phyloP scores from a whole-genome alignment of 92 coral and sea anemone genomes.

The Palythoa grandis region DNA sequence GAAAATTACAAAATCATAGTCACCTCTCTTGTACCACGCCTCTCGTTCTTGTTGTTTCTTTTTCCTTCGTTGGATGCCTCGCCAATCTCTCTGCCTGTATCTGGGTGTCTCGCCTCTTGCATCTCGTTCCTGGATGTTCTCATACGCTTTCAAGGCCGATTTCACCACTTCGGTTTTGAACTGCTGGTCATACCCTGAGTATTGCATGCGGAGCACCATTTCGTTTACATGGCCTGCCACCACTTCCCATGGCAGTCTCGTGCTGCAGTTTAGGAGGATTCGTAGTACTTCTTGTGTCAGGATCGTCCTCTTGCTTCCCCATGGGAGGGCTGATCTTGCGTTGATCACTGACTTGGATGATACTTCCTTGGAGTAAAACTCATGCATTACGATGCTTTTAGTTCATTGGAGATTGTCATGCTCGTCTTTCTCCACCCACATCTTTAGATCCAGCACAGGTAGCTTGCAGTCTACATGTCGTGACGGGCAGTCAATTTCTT shows the following conservation, averaged over 20 bases:
- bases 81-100: too few relatives aligned
- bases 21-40: background rate
- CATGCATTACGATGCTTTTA: background rate
- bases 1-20: background rate
- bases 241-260: background rate
- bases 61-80: too few relatives aligned
- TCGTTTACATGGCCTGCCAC: background rate
- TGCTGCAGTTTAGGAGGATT: background rate
- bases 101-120: too few relatives aligned
- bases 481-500: background rate
- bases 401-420: background rate
- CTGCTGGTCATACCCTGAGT: too few relatives aligned
- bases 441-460: conserved; percentile 2
- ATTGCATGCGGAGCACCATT: background rate
- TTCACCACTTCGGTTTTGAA: too few relatives aligned
- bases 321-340: background rate
- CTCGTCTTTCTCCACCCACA: background rate
- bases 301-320: background rate
- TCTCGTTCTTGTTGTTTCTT: too few relatives aligned
- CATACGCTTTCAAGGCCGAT: too few relatives aligned
- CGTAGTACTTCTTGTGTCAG: background rate
- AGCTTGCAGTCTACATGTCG: background rate
- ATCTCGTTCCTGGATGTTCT: too few relatives aligned
- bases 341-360: background rate
- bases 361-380: background rate